Evolutionary conservation across 2,113 vertebrate genomes (phyloP).

Genomic region (Verasper variegatus): DNA sequence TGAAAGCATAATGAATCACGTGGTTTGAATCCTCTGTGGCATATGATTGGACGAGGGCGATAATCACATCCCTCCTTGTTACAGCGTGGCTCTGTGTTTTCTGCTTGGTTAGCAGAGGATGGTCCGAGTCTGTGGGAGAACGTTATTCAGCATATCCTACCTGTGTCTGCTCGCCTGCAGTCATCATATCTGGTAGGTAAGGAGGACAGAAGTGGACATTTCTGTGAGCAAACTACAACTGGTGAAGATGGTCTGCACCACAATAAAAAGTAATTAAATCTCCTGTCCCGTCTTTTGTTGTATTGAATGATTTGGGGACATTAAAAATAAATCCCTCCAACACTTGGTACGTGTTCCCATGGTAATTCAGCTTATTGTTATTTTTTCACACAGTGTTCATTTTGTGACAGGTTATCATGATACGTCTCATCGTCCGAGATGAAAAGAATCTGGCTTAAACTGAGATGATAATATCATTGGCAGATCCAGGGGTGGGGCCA

Average conservation of each 20-base stretch:
- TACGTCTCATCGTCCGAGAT: neutral
- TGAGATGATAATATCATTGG: neutral
- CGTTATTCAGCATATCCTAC: constrained; percentile 32
- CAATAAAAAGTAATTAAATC: neutral
- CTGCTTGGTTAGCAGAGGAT: constrained; percentile 5
- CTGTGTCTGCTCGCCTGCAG: constrained; percentile 9
- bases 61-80: constrained; percentile 24
- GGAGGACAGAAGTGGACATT: constrained; percentile 7
- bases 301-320: neutral
- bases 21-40: constrained; percentile 8
- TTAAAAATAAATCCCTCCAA: neutral
- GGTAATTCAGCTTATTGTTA: neutral
- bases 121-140: constrained; percentile 10
- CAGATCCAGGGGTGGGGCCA: too few relatives aligned
- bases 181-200: constrained; percentile 5
- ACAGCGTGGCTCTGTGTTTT: constrained; percentile 21
- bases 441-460: neutral
- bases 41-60: constrained; percentile 5
- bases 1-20: neutral
- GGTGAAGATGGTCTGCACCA: too few relatives aligned
- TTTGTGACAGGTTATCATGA: neutral
- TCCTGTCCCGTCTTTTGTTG: neutral
- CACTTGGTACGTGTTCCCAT: neutral
- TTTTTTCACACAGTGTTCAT: neutral
- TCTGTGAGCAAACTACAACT: too few relatives aligned